A percentile compares a stretch with the other conserved stretches of the same genome.
Evolutionary conservation across 2,797 vertebrate species (phyloP).

Genomic region (Brachyrhaphis roseni): DNA sequence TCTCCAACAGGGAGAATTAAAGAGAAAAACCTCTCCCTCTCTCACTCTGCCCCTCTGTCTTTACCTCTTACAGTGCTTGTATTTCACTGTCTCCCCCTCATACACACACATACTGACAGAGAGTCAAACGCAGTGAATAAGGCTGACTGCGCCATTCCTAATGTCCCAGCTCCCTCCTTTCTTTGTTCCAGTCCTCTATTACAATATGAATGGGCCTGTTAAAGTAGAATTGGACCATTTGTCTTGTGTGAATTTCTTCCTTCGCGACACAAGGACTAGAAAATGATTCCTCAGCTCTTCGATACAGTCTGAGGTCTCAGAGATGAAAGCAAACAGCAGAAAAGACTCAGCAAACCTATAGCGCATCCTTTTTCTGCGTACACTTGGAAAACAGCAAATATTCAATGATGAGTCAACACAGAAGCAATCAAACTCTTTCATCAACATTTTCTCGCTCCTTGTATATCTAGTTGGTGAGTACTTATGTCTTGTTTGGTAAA

Average conservation of each 20-base stretch:
- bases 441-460: not conserved
- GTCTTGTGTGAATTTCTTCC: conserved; percentile 75
- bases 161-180: conserved; percentile 69
- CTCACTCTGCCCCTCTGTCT: conserved; percentile 15
- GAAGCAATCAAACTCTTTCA: conserved; percentile 30
- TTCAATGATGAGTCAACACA: conserved; percentile 40
- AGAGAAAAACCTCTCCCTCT: conserved; percentile 56
- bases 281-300: conserved; percentile 74
- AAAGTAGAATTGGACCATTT: conserved; percentile 79
- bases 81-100: conserved; percentile 16
- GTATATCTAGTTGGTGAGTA: conserved; percentile 7
- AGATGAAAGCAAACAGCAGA: conserved; percentile 59
- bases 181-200: conserved; percentile 75
- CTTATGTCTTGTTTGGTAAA: conserved; percentile 10
- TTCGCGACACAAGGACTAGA: conserved; percentile 65
- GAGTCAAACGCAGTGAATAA: conserved; percentile 61
- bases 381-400: conserved; percentile 43
- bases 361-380: conserved; percentile 36
- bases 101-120: conserved; percentile 22
- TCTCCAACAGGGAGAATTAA: conserved; percentile 77
- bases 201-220: conserved; percentile 79
- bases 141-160: conserved; percentile 72
- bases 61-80: conserved; percentile 22
- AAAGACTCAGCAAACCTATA: conserved; percentile 40
- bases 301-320: conserved; percentile 51